Evolutionary conservation across 2,113 vertebrate genomes (phyloP), one percentile per base, ranked within the genome.

Genomic region (Gambusia holbrooki): DNA sequence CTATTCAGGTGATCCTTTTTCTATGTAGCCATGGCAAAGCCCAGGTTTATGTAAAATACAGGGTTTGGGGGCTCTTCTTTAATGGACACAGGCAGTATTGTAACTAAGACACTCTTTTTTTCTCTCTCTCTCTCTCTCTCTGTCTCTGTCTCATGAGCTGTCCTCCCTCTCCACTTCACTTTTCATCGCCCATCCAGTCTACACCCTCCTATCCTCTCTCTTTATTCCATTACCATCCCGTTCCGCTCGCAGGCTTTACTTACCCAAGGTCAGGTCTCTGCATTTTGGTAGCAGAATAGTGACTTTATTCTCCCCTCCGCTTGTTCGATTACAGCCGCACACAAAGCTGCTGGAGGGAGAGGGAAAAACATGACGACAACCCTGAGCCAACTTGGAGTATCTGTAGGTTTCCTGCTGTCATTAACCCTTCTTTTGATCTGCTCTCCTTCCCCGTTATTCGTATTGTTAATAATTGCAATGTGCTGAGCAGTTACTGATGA

Each of bases 191-290:
- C 87, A 73, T 90, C 82, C 90, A 89, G 78, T 78, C 78, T 72
- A 65, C 70, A 73, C 76, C 76, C 76, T 67, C 86, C 81, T 60
- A 73, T 88, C 73, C 71, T 69, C 37, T 9, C 84, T 89, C 88
- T 93, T 91, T 90, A 91, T 93, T 91, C 90, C 81, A 45, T 85
- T 80, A 77, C 84, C 77, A 83, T 81, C 84, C 77, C 69, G 78
- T 75, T 89, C 85, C 78, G 78, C 82, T 83, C 51, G 10, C 85
- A 86, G 83, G 84, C 86, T 91, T 90, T 88, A 84, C 85, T 89
- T 78, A 84, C 87, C 84, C 90, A 92, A 92, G 91, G 89, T 93
- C 89, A 86, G 85, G 75, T 79, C 85, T 88, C 82, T 80, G 80
- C 88, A 82, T 90, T 89, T 88, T 81, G 74, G 82, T 69, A 84